phyloP scores from a whole-genome alignment of 1,140 invertebrate species.

The Maniola jurtina region DNA sequence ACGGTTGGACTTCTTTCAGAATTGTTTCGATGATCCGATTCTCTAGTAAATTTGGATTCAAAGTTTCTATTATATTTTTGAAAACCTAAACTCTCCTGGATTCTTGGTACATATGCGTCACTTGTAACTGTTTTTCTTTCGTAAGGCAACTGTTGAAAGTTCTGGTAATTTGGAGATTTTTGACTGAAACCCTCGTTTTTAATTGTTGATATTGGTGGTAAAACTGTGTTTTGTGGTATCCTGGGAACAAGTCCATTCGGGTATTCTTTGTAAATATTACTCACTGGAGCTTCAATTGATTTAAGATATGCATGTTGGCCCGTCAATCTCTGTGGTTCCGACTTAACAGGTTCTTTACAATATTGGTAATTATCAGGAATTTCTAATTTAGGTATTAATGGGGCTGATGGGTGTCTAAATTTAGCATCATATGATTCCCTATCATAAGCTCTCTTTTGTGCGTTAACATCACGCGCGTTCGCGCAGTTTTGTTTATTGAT shows the following conservation, averaged over 20 bases:
- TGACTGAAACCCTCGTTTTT: slow-evolving; percentile 73
- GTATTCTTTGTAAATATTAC: slow-evolving; percentile 51
- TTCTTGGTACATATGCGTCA: slow-evolving; percentile 47
- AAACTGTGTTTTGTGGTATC: slow-evolving; percentile 53
- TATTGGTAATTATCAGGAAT: slow-evolving; percentile 68
- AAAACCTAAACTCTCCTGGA: slow-evolving; percentile 66
- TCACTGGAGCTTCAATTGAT: slow-evolving; percentile 45
- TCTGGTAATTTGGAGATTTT: slow-evolving; percentile 50
- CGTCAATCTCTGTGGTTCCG: slow-evolving; percentile 43
- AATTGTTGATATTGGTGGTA: slow-evolving; percentile 77
- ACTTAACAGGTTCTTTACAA: slow-evolving; percentile 58
- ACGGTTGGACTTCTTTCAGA: slow-evolving; percentile 34
- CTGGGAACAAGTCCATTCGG: slow-evolving; percentile 48
- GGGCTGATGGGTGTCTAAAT: slow-evolving; percentile 62
- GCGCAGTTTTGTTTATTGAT: slow-evolving; percentile 72
- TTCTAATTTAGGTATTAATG: slow-evolving; percentile 74
- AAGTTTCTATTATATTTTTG: slow-evolving; percentile 64
- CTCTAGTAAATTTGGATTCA: slow-evolving; percentile 47
- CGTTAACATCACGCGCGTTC: slow-evolving; percentile 53
- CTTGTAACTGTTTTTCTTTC: slow-evolving; percentile 46
- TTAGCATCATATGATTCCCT: slow-evolving; percentile 65
- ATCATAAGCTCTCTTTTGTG: slow-evolving; percentile 66
- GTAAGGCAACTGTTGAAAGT: slow-evolving; percentile 54
- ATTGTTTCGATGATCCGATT: slow-evolving; percentile 41
- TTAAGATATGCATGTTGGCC: slow-evolving; percentile 49